Percentiles rank a stretch among this genome's conserved stretches.
These are phyloP conservation scores for Ptychodera flava DNA, from an alignment of 35 echinoderm and acorn worm species.

Conservation along the genomic window DNA sequence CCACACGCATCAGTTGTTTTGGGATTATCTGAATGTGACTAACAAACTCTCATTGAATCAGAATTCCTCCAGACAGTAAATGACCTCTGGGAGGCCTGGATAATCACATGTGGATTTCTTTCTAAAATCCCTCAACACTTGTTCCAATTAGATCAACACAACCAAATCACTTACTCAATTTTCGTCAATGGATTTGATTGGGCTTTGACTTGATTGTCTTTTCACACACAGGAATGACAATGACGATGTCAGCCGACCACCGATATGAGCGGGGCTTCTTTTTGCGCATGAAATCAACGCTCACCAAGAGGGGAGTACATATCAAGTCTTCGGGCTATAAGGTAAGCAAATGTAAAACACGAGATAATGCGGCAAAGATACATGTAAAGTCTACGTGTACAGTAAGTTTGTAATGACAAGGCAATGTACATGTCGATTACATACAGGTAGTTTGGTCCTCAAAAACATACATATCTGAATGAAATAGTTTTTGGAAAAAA, in stretches of 20 bases:
- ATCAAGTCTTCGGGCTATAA: constrained; percentile 97
- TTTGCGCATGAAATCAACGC: constrained; percentile 92
- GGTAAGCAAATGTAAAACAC: constrained; percentile 57
- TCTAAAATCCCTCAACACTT: neutral
- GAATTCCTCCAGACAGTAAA: neutral
- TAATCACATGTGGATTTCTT: neutral
- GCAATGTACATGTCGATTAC: no score
- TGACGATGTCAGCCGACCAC: constrained; percentile 22
- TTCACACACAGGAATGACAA: constrained; percentile 25
- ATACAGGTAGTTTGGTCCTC: no score
- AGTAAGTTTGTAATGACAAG: no score
- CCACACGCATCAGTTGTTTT: neutral
- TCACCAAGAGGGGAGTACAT: constrained; percentile 93
- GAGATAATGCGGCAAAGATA: no score
- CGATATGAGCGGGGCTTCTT: constrained; percentile 62
- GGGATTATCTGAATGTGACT: neutral
- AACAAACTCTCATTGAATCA: constrained; percentile 1
- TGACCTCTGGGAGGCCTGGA: neutral
- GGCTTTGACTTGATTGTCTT: neutral
- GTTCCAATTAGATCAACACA: neutral
- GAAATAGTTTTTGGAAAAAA: no score
- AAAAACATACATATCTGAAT: no score
- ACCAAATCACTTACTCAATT: neutral
- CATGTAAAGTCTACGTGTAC: no score
- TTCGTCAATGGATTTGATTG: neutral